Base-by-base conservation (phyloP, 2,113 vertebrate species). In the Pedetes capensis region DNA sequence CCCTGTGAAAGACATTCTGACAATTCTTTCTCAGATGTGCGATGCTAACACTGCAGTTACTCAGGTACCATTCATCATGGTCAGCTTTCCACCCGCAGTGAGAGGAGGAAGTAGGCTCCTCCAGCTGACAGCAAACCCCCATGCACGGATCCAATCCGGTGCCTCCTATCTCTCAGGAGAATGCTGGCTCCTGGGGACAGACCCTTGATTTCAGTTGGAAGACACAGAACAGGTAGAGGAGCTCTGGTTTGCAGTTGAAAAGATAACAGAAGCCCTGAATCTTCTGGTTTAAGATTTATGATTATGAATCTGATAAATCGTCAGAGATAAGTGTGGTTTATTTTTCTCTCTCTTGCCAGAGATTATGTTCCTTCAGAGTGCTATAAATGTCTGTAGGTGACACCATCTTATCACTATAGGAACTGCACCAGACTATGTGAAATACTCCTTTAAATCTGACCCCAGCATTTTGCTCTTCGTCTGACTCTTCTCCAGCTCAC, bases 251-350 rank as follows among this genome's bases (percentile, higher is more conserved):
- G 53, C 53, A 93, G 89, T 86, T 96, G 91, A 72, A 89, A 88
- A 97, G 96, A 80, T 91, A 64, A 97, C 59, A 53, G 76, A 92
- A 76, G 69, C 2, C 83, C n/a, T 79, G 89, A 97, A 68, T 92
- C 74, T 93, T 97, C 92, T 92, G 51, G 89, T n/a, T 75, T 94
- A 96, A 97, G 93, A 97, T 98, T 97, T 97, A 97, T 42, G 25
- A 17, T 96, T 95, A 47, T 71, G 85, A 94, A 95, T 63, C 64
- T 96, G 94, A 95, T 92, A 98, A 96, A 96, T 97, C 59, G 96
- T 88, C 95, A 94, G 93, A 95, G 47, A 89, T 87, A 98, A 91
- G 76, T 25, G 69, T 66, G 25, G 23, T 81, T 42, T 95, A 23
- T 91, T 97, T 97, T 88, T 96, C 78, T 88, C 89, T 79, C 13